Evolutionary conservation across 2,113 vertebrate genomes (phyloP), one percentile per base, ranked within the genome.

Genomic region (Clarias batrachus): DNA sequence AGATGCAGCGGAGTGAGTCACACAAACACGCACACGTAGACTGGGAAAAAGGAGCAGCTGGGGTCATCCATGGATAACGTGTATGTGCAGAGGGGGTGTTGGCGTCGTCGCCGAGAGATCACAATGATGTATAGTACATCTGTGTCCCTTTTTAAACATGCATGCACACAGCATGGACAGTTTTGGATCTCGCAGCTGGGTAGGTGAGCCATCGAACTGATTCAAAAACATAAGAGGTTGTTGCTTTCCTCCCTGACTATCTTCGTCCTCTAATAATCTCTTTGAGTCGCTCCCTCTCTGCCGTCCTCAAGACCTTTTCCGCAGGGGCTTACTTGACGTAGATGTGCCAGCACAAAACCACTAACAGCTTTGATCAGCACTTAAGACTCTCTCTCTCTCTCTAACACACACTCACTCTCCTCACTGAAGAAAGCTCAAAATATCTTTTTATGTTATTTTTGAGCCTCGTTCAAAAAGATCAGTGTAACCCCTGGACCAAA

Each of bases 331-430:
- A 83, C 73, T 71, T 25, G 78, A 77, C 56, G 27, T 84, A 19
- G 30, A 41, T 12, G 30, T 81, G 17, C 78, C 12, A 41, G 57
- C 10, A 52, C 41, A 4, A 79, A 91, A 88, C 87, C 83, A 87
- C 70, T 82, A 60, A 90, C 91, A 88, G 89, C 87, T 88, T 89
- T 87, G 63, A 48, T 74, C 57, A 82, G 83, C 89, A 82, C 82
- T 82, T 83, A 71, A 83, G 59, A 60, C 68, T 6, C 82, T 37
- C 30, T 12, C 27, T 70, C 30, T 12, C 27, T 70, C 66, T 59
- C 73, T 9, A 65, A 76, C 74, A 57, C 54, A 62, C 71, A 57
- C 60, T 6, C 84, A 63, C 60, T 62, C 59, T 60, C 66, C 56
- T 52, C 12, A 0, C 88, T 88, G 56, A 91, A 74, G 65, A 73